Base-by-base conservation (phyloP, 2,888 invertebrate genomes). In the Orgyia antiqua region DNA sequence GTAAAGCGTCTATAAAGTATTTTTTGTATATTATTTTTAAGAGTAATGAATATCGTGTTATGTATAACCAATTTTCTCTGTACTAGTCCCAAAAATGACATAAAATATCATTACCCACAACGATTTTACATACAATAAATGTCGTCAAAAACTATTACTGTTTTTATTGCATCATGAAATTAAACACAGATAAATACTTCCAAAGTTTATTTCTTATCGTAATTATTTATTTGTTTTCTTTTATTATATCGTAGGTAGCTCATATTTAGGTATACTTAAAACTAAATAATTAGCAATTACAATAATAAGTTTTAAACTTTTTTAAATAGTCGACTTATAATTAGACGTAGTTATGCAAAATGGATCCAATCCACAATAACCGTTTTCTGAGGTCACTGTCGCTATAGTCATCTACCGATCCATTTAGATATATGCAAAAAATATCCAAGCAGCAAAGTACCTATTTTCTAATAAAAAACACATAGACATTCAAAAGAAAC, bases 1-100 rank as follows among this genome's bases (percentile, higher is more conserved):
- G 70, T 66, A 2, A 84, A 84, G 61, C 79, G 82, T 39, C 40
- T 77, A 19, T 76, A 60, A 60, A 34, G 25, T 12, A 2, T 24
- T 13, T 36, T 37, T 47, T n/a, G n/a, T n/a, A n/a, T n/a, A n/a
- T 45, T 38, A 37, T 45, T 44, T 46, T 35, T 51, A 56, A 53
- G 60, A 34, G 33, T 50, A 53, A 46, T 29, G 38, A 33, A 15
- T 11, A 12, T 8, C 26, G 18, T 33, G 17, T 34, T 28, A 33
- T 42, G 41, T 45, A n/a, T n/a, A n/a, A 24, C n/a, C 3, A 7
- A 20, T 24, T 8, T 24, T 13, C 13, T 13, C 7, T 4, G 7
- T 20, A 20, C 20, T 4, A n/a, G 4, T 3, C 9, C 27, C 11
- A 24, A 24, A 8, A 24, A 61, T 60, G 64, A 55, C 54, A 58